Conservation (phyloP, 2,113 vertebrate species). For the Phrynocephalus versicolor region DNA sequence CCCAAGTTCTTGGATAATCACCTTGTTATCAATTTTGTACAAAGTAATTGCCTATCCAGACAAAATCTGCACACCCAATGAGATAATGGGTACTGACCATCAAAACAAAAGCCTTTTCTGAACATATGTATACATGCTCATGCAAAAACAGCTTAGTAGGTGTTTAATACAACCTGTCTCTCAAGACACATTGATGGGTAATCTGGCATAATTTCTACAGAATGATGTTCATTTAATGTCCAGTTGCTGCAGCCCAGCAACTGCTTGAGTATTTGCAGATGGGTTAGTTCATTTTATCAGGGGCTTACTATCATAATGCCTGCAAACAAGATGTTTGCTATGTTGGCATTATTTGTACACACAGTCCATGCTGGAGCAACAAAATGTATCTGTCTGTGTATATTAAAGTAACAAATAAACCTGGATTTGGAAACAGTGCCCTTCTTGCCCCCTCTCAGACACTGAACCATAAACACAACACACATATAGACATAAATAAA, state of each 20-base stretch:
- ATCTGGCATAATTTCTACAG: not conserved
- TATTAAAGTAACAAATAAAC: too few species aligned
- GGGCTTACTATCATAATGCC: not conserved
- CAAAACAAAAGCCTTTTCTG: conserved; percentile 58
- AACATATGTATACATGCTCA: conserved; percentile 53
- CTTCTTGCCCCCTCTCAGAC: too few species aligned
- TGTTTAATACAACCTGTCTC: conserved; percentile 47
- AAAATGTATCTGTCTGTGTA: too few species aligned
- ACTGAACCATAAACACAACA: too few species aligned
- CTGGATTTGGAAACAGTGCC: too few species aligned
- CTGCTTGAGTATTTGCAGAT: not conserved
- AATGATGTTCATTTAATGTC: not conserved
- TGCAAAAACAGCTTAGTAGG: conserved; percentile 39
- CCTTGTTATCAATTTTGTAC: conserved; percentile 64
- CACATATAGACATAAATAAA: too few species aligned
- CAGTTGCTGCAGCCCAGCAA: not conserved
- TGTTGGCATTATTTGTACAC: too few species aligned
- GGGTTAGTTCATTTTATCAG: not conserved
- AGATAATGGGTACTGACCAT: conserved; percentile 64
- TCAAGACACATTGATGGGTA: conserved; percentile 33
- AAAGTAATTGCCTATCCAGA: conserved; percentile 52
- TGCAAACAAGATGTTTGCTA: too few species aligned
- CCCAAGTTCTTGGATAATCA: conserved; percentile 69
- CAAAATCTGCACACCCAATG: conserved; percentile 44
- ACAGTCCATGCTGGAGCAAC: too few species aligned